phyloP scores from a whole-genome alignment of 2,888 invertebrate species.

The Crossocerus cetratus region DNA sequence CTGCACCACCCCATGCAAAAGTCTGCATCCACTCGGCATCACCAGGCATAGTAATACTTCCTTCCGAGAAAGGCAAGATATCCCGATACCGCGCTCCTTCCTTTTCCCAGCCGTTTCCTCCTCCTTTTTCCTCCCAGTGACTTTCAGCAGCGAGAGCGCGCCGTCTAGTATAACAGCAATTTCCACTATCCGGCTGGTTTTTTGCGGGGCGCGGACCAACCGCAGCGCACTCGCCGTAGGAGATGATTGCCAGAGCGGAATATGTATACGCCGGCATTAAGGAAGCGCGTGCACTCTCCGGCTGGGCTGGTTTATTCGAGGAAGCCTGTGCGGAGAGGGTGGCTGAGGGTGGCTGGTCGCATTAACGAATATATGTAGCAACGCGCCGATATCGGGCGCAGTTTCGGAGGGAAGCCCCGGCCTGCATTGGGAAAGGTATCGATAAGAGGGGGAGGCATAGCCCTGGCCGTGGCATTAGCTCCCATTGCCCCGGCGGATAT shows the following conservation, averaged over 20 bases:
- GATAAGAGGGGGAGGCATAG: not conserved
- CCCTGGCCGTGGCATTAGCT: not conserved
- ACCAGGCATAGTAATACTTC: constrained; percentile 23
- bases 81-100: constrained; percentile 46
- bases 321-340: not conserved
- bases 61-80: constrained; percentile 40
- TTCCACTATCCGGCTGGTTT: constrained; percentile 46
- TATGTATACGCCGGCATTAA: constrained; percentile 3
- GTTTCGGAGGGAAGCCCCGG: not conserved
- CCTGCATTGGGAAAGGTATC: not conserved
- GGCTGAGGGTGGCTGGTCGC: not conserved
- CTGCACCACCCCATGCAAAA: constrained; percentile 17
- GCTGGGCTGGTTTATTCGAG: not conserved
- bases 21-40: constrained; percentile 19
- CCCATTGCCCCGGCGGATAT: not conserved
- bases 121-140: constrained; percentile 14
- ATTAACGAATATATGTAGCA: constrained; percentile 2
- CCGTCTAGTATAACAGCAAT: constrained; percentile 47
- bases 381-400: not conserved
- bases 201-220: constrained; percentile 24
- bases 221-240: constrained; percentile 24
- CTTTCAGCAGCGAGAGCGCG: constrained; percentile 41
- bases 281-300: not conserved
- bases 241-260: constrained; percentile 20
- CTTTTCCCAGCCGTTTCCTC: constrained; percentile 16